Evolutionary conservation across 2,888 invertebrate species (phyloP), one percentile per base, ranked within the genome.

Genomic region (Pammene fasciana): DNA sequence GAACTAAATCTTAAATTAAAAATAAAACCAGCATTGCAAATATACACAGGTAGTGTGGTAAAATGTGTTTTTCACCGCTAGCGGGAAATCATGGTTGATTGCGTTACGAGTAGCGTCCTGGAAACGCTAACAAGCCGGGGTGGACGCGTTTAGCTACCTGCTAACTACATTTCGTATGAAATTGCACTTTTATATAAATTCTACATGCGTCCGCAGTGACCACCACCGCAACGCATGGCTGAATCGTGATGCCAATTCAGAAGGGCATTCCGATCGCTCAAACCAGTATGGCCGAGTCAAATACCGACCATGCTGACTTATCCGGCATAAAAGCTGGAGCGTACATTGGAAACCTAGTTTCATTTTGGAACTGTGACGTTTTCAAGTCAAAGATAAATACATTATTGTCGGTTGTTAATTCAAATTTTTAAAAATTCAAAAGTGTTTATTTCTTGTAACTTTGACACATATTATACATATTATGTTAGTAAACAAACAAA

Each of bases 171-270:
- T 60, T 14, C 34, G 45, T 10, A 41, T 60, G n/a, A 59, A 57
- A 43, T 43, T 59, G 60, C 34, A 60, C 46, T 60, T 60, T 60
- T 46, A 60, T 60, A 46, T 60, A 46, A 46, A 60, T 14, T 46
- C n/a, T 45, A 46, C 34, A 14, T 60, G 46, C 45, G 46, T 36
- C 26, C 34, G 34, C 59, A 14, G 6, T 26, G 4, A 7, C 7
- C 59, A 5, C 59, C 13, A 18, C 59, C 45, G 59, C 57, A 45
- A 45, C 26, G 59, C 59, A 59, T 59, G n/a, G 45, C 9, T 43
- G 43, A 7, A 7, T 57, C 59, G 26, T n/a, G 59, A 9, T 45
- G 26, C 10, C 45, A 45, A 59, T 45, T 13, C 59, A 45, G 13
- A n/a, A 13, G 5, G 7, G 7, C 52, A 18, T 50, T 52, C 26